Evolutionary conservation across 2,113 vertebrate genomes (phyloP).

Genomic region (Phrynosoma blainvillii): DNA sequence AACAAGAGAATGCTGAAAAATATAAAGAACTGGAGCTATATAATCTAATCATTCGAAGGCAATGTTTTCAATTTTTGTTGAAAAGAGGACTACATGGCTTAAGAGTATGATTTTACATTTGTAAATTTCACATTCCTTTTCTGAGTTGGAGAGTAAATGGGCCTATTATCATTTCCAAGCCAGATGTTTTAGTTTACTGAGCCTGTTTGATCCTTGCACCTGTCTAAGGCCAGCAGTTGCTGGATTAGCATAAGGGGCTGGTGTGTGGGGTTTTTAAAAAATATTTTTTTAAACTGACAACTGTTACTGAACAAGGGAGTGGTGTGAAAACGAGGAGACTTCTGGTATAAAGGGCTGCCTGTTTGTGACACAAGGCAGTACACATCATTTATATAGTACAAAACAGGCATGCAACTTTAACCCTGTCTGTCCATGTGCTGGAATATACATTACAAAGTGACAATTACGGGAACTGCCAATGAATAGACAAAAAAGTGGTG

Average conservation of each 20-base stretch:
- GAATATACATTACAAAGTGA: conserved; percentile 77
- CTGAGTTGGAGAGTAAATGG: conserved; percentile 75
- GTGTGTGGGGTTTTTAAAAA: conserved; percentile 54
- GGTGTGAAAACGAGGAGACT: conserved; percentile 86
- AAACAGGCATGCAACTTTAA: conserved; percentile 64
- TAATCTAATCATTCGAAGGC: conserved; percentile 17
- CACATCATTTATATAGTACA: conserved; percentile 71
- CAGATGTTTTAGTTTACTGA: conserved; percentile 87
- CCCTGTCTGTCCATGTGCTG: conserved; percentile 62
- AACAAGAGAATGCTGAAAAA: background rate
- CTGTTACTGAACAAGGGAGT: conserved; percentile 80
- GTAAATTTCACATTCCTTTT: conserved; percentile 77
- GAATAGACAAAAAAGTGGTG: conserved; percentile 61
- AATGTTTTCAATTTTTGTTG: conserved; percentile 29
- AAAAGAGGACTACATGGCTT: conserved; percentile 51
- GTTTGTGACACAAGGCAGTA: conserved; percentile 79
- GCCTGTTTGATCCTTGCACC: conserved; percentile 86
- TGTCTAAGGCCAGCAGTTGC: conserved; percentile 84
- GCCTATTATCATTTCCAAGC: conserved; percentile 81
- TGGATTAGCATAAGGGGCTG: conserved; percentile 81
- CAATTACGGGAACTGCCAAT: conserved; percentile 70
- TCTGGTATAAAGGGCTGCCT: conserved; percentile 82
- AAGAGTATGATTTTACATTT: conserved; percentile 78
- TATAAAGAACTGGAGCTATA: background rate
- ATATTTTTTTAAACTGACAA: conserved; percentile 80